Conservation (phyloP, 2,113 vertebrate species). For the Planiliza haematocheilus region DNA sequence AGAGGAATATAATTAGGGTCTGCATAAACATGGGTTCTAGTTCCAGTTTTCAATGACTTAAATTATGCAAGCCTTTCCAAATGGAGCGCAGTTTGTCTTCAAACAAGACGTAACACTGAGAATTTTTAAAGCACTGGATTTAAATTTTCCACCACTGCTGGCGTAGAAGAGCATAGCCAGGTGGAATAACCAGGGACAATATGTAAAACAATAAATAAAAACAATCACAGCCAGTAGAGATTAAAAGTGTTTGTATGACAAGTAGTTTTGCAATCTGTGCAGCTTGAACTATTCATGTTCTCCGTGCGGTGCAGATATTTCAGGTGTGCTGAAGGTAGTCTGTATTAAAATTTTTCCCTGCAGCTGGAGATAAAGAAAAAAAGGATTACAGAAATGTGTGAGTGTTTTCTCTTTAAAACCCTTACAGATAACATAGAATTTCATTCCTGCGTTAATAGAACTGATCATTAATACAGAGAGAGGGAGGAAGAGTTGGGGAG, state of each 20-base stretch:
- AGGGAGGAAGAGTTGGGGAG: neutral
- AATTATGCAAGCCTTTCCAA: neutral
- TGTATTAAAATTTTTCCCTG: neutral
- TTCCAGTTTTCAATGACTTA: neutral
- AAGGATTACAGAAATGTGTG: no score
- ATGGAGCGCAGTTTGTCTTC: neutral
- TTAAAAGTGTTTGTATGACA: neutral
- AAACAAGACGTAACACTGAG: neutral
- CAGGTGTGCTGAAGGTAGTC: neutral
- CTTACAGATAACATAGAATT: no score
- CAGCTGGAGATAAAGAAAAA: no score
- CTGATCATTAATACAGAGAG: neutral
- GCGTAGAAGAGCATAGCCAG: neutral
- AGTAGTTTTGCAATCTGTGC: neutral
- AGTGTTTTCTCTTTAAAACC: no score
- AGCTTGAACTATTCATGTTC: neutral
- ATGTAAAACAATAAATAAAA: slow-evolving; percentile 18
- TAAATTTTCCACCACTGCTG: slow-evolving; percentile 12
- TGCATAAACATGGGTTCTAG: no score
- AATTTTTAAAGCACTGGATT: neutral
- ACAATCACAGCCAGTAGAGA: no score
- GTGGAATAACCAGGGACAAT: slow-evolving; percentile 25
- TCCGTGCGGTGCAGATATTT: neutral
- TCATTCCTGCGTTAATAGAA: no score
- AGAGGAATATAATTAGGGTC: slow-evolving; percentile 1